phyloP scores from a whole-genome alignment of 23 tunicate genomes.

The Phallusia fumigata region DNA sequence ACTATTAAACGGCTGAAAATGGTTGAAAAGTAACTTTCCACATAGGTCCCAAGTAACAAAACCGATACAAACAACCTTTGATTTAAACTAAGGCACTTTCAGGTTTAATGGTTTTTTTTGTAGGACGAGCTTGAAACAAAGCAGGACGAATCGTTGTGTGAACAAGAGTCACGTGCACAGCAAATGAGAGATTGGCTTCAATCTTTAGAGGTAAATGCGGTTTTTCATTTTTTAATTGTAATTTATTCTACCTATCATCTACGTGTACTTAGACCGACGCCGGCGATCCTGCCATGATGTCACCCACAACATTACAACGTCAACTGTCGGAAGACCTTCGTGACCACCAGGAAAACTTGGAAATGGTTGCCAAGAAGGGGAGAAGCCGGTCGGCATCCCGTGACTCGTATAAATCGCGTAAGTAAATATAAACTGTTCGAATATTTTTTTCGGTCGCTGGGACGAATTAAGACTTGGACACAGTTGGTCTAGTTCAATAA shows the following conservation, averaged over 20 bases:
- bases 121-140: conserved; percentile 31
- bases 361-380: conserved; percentile 39
- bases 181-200: conserved; percentile 50
- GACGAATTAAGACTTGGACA: no score
- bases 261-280: background rate
- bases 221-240: background rate
- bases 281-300: background rate
- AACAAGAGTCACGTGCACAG: conserved; percentile 17
- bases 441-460: no score
- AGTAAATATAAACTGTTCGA: background rate
- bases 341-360: conserved; percentile 59
- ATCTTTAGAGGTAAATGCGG: conserved; percentile 26
- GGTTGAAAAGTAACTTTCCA: no score
- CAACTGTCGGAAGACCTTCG: conserved; percentile 37
- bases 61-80: no score
- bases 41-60: no score
- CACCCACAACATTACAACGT: conserved; percentile 27
- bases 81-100: no score
- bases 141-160: conserved; percentile 32
- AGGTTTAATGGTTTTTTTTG: no score
- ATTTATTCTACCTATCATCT: background rate
- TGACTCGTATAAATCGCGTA: conserved; percentile 30
- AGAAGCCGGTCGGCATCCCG: conserved; percentile 29
- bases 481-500: no score
- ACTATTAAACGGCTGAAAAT: no score